A percentile compares a stretch with the other conserved stretches of the same genome.
Conservation (phyloP, 2,113 vertebrate genomes). For the Polypterus senegalus region DNA sequence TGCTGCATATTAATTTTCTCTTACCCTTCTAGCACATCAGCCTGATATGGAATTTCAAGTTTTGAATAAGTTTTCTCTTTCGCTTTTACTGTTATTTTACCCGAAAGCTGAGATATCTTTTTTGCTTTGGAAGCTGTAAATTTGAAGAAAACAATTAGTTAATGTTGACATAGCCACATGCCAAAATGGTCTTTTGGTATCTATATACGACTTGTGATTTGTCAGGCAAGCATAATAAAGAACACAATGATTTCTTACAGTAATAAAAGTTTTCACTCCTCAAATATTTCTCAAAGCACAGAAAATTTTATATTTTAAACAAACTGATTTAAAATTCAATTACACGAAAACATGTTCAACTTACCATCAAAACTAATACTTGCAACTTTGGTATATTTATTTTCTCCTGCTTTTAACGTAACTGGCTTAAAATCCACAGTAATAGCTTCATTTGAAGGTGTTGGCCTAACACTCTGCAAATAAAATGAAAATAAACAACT, state of each 20-base stretch:
- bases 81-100: slow-evolving; percentile 96
- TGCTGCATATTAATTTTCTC: slow-evolving; percentile 21
- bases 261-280: too few relatives aligned
- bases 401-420: slow-evolving; percentile 89
- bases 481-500: too few relatives aligned
- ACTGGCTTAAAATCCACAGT: slow-evolving; percentile 87
- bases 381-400: slow-evolving; percentile 95
- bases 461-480: slow-evolving; percentile 82
- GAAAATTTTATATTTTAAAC: too few relatives aligned
- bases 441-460: slow-evolving; percentile 88
- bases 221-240: too few relatives aligned
- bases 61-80: slow-evolving; percentile 98
- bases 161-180: too few relatives aligned
- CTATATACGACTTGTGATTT: too few relatives aligned
- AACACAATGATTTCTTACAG: too few relatives aligned
- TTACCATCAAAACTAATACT: slow-evolving; percentile 96
- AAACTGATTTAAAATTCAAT: too few relatives aligned
- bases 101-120: slow-evolving; percentile 78
- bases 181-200: too few relatives aligned
- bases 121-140: slow-evolving; percentile 85
- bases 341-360: slow-evolving; percentile 23
- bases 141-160: slow-evolving; percentile 14
- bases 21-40: slow-evolving; percentile 94
- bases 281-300: too few relatives aligned
- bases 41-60: slow-evolving; percentile 97